phyloP scores from a whole-genome alignment of 2,797 vertebrate species.

The Amazonetta brasiliensis region DNA sequence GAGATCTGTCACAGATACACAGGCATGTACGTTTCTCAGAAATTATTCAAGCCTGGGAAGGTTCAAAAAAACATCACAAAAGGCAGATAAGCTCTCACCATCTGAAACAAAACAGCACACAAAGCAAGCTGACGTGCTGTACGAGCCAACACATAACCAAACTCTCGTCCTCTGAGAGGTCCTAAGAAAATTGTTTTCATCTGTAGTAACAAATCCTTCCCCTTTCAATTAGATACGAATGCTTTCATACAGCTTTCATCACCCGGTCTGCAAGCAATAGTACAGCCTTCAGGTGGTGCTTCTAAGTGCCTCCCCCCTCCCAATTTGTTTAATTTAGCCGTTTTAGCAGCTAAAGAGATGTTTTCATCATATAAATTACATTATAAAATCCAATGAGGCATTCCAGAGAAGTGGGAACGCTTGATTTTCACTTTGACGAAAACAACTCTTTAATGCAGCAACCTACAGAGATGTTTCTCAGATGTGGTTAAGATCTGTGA shows the following conservation, averaged over 20 bases:
- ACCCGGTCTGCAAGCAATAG: background rate
- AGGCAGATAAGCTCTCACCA: background rate
- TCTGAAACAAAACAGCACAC: background rate
- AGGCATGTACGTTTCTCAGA: background rate
- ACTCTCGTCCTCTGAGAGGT: background rate
- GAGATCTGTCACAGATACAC: background rate
- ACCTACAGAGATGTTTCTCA: background rate
- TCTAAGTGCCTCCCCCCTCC: background rate
- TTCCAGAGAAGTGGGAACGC: background rate
- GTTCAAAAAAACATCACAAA: background rate
- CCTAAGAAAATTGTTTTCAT: background rate
- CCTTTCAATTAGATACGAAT: background rate
- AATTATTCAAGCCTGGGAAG: background rate
- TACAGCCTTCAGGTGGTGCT: background rate
- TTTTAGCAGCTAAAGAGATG: background rate
- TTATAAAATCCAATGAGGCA: background rate
- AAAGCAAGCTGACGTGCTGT: background rate
- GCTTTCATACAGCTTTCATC: background rate
- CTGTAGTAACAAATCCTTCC: background rate
- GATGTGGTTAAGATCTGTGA: background rate
- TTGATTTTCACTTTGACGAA: background rate
- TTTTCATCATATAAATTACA: background rate
- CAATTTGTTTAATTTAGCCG: background rate
- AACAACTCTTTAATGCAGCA: background rate
- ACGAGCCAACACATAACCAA: background rate